Base-by-base conservation (phyloP, 2,113 vertebrate genomes). In the Phalacrocorax carbo region DNA sequence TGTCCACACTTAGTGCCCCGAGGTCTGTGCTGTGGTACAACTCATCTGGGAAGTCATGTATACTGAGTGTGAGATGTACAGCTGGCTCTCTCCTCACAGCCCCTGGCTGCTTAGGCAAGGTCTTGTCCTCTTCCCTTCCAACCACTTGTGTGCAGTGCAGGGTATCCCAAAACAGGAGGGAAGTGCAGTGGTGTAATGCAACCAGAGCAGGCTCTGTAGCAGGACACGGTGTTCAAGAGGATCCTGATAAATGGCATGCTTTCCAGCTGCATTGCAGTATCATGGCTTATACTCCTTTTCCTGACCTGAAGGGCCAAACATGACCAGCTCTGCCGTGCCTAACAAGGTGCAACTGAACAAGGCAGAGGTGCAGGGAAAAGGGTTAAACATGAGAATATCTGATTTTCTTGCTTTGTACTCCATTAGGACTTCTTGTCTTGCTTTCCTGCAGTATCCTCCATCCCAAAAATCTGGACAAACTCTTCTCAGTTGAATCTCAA, bases 61-160 rank as follows among this genome's bases (percentile, higher is more conserved):
- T 7, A 5, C 22, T 14, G 15, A 17, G 12, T 5, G 3, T 82
- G 79, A 34, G n/a, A 55, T 60, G 42, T 18, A 46, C 36, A 54
- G 38, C 11, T 76, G 66, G 8, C 9, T 72, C 38, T 62, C 46
- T 64, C 42, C 73, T 64, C 58, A 42, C 42, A 46, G 9, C 11
- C 32, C 15, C 13, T 7, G 52, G 15, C 57, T 58, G 27, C n/a
- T 58, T 40, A 36, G 55, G 6, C 0, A 0, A 68, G 17, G 2
- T 71, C 75, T 29, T 64, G 32, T 42, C 14, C 51, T 38, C 4
- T 8, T 60, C 38, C 54, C 7, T 62, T 26, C 34, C 26, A 32
- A 36, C 7, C 48, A 22, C 60, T 51, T n/a, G 21, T 46, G 30
- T 25, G 23, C 58, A 29, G 32, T 10, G 34, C 21, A 82, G 13